These are phyloP conservation scores for Ahaetulla prasina DNA, from an alignment of 2,113 vertebrate genomes.

Conservation along the genomic window DNA sequence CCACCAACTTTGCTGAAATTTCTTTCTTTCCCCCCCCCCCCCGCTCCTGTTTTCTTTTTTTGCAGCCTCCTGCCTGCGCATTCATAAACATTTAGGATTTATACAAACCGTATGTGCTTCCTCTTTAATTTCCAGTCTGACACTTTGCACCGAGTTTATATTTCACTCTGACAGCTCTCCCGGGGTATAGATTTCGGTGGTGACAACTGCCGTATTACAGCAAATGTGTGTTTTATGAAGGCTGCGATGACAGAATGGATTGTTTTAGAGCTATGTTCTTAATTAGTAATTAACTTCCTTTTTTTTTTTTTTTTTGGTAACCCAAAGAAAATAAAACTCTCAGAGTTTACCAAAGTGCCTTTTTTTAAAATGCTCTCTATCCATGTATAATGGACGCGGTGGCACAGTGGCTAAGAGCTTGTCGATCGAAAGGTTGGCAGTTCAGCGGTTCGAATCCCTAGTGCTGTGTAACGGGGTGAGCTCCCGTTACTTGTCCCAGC, in stretches of 20 bases:
- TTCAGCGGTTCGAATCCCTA: too few species aligned
- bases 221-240: conserved; percentile 26
- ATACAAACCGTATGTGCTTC: neutral
- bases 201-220: conserved; percentile 50
- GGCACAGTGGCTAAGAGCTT: too few species aligned
- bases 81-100: neutral
- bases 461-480: too few species aligned
- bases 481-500: too few species aligned
- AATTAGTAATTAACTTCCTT: conserved; percentile 33
- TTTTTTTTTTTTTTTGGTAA: conserved; percentile 25
- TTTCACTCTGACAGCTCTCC: conserved; percentile 59
- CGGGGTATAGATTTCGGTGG: conserved; percentile 57
- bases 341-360: neutral
- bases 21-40: rapidly evolving
- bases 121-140: conserved; percentile 55
- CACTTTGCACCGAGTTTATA: conserved; percentile 51
- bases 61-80: neutral
- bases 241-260: conserved; percentile 26
- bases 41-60: neutral
- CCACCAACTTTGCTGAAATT: neutral
- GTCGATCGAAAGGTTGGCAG: too few species aligned
- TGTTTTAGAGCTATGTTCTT: conserved; percentile 28
- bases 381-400: neutral
- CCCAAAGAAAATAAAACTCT: neutral
- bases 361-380: conserved; percentile 8